Percentiles rank a stretch among this genome's conserved stretches.
Conservation (phyloP, 92 coral and sea anemone species). For the Siderastrea radians region DNA sequence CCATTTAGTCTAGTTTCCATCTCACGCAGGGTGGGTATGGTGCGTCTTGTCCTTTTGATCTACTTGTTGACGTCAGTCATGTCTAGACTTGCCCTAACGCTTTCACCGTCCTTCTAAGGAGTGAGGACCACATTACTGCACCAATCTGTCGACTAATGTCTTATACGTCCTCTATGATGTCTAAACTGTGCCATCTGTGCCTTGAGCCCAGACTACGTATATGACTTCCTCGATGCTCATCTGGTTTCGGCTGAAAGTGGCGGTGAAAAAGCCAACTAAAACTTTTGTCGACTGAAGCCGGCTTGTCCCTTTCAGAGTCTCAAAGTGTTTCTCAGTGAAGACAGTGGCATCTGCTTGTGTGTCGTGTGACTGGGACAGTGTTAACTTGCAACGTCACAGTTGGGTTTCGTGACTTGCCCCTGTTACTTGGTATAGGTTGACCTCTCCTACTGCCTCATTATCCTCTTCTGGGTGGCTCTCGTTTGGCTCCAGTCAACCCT, state of each 20-base stretch:
- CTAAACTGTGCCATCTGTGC: slow-evolving; percentile 25
- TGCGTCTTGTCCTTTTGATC: slow-evolving; percentile 34
- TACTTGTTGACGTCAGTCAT: slow-evolving; percentile 48
- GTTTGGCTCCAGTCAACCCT: slow-evolving; percentile 1
- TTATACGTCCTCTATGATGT: slow-evolving; percentile 18
- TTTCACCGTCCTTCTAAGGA: slow-evolving; percentile 30
- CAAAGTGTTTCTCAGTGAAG: background rate
- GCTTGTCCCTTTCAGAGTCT: background rate
- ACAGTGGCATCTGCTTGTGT: background rate
- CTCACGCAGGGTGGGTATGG: slow-evolving; percentile 37
- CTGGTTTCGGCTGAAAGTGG: background rate
- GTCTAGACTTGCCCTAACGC: slow-evolving; percentile 34
- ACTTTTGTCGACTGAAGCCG: background rate
- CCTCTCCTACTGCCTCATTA: background rate
- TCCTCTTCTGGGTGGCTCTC: too few species aligned
- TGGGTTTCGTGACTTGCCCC: slow-evolving; percentile 16
- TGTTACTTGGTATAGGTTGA: slow-evolving; percentile 37
- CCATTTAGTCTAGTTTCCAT: slow-evolving; percentile 41
- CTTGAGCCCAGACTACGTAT: background rate
- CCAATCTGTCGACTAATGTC: slow-evolving; percentile 36
- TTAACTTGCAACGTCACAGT: background rate
- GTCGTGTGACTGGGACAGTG: background rate
- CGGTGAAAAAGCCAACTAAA: background rate
- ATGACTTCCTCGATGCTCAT: background rate
- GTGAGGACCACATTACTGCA: slow-evolving; percentile 32